phyloP scores from a whole-genome alignment of 1,140 invertebrate genomes.

The Latrodectus geometricus region DNA sequence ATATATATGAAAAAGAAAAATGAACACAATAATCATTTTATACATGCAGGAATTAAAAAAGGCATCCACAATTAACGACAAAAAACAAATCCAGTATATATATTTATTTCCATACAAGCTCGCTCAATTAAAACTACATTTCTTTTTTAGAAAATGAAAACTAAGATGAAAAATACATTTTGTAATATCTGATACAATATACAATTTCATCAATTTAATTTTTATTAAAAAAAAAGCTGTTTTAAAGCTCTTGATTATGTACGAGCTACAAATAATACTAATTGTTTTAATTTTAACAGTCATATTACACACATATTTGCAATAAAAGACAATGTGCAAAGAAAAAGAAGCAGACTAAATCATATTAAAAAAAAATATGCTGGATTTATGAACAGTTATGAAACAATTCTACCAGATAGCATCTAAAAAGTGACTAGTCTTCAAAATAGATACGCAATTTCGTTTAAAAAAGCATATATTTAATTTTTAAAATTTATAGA shows the following conservation, averaged over 20 bases:
- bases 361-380: neutral
- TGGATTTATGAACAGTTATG: neutral
- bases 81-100: slow-evolving; percentile 47
- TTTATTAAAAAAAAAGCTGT: slow-evolving; percentile 41
- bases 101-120: slow-evolving; percentile 62
- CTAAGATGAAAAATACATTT: slow-evolving; percentile 47
- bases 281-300: slow-evolving; percentile 9
- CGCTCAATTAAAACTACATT: slow-evolving; percentile 55
- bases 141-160: slow-evolving; percentile 26
- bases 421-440: neutral
- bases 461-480: neutral
- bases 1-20: too few species aligned
- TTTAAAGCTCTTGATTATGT: slow-evolving; percentile 58
- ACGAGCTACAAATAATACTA: slow-evolving; percentile 44
- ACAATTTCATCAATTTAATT: neutral
- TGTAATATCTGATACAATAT: slow-evolving; percentile 26
- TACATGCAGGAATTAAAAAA: too few species aligned
- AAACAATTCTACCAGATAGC: neutral
- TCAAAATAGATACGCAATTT: neutral
- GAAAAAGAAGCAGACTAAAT: neutral
- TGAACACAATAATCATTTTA: too few species aligned
- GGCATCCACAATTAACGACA: neutral
- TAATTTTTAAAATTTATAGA: neutral
- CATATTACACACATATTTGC: slow-evolving; percentile 26
- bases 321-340: slow-evolving; percentile 33